Percentiles rank a stretch among this genome's conserved stretches.
Conservation (phyloP, 2,113 vertebrate species). For the Centrocercus urophasianus region DNA sequence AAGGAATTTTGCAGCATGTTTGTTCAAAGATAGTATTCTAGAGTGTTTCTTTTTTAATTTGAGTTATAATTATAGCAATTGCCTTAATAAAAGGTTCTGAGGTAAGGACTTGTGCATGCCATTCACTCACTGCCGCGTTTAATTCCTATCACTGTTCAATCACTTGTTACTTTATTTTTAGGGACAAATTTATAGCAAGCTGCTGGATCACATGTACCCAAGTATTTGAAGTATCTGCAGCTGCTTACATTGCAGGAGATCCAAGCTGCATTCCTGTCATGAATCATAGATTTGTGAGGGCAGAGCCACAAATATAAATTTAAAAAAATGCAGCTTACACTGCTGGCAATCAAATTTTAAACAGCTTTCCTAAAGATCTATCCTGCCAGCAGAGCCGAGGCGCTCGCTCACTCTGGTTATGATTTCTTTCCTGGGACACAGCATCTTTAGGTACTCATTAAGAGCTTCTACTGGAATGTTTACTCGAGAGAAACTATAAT, state of each 20-base stretch:
- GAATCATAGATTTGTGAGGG: conserved; percentile 82
- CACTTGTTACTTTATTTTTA: conserved; percentile 89
- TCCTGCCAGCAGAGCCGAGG: not conserved
- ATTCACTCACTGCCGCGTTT: conserved; percentile 80
- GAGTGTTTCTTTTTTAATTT: conserved; percentile 61
- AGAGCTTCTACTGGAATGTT: not conserved
- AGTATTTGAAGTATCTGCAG: conserved; percentile 86
- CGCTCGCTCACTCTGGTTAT: not conserved
- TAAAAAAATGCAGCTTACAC: conserved; percentile 64
- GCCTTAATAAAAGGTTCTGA: conserved; percentile 80
- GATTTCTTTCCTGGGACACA: not conserved
- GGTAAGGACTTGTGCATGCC: conserved; percentile 81
- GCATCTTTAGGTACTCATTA: not conserved
- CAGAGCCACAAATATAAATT: conserved; percentile 67
- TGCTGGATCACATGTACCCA: conserved; percentile 84
- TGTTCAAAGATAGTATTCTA: conserved; percentile 57
- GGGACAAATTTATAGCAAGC: conserved; percentile 85
- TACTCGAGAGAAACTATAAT: not conserved
- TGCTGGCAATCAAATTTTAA: conserved; percentile 38
- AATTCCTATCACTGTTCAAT: conserved; percentile 83
- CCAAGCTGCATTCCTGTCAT: conserved; percentile 83
- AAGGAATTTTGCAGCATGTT: conserved; percentile 13
- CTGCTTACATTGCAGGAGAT: conserved; percentile 86
- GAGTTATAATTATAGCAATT: conserved; percentile 78
- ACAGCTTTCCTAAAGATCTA: not conserved